Base-by-base conservation (phyloP, 2,888 invertebrate species). In the Phasia obesa region DNA sequence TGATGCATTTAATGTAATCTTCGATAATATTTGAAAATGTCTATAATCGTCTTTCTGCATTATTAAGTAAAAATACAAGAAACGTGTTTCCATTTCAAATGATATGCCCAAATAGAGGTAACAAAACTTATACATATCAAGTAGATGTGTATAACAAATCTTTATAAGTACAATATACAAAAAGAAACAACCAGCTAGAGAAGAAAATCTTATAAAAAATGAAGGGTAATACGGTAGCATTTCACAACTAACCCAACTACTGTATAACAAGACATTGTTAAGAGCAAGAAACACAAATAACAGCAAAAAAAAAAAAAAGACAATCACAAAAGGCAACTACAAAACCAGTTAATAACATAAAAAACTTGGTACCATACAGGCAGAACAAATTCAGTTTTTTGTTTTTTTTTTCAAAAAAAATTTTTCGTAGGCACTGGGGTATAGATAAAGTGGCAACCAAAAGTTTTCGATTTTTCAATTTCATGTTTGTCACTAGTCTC, bases 181-280 rank as follows among this genome's bases (percentile, higher is more conserved):
- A 23, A 67, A 73, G 49, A 73, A 25, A 25, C 19, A 53, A 60
- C 60, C 67, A 75, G 25, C 42, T 42, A 64, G 55, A 60, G 23
- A 73, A 69, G 53, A 64, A 79, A 67, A 21, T 31, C 70, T 35
- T 0, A 11, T 11, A 27, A 71, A 80, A 81, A 70, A 81, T 47
- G 70, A 75, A 81, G 81, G 75, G 81, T 81, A 81, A 81, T 76
- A 81, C 81, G 70, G 81, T 81, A 81, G 81, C 81, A 76, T 70
- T 81, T 81, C 75, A 76, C 75, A 76, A 76, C 76, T 71, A 81
- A 81, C 75, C 71, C 81, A 76, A 81, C 81, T 81, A 71, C 81
- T 81, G 81, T 81, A 71, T 65, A 75, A 81, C 81, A 70, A 81
- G 69, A 75, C 75, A 59, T 81, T 64, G 75, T 70, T 81, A 81